phyloP scores from a whole-genome alignment of 2,888 invertebrate species.

The Serrognathus titanus region DNA sequence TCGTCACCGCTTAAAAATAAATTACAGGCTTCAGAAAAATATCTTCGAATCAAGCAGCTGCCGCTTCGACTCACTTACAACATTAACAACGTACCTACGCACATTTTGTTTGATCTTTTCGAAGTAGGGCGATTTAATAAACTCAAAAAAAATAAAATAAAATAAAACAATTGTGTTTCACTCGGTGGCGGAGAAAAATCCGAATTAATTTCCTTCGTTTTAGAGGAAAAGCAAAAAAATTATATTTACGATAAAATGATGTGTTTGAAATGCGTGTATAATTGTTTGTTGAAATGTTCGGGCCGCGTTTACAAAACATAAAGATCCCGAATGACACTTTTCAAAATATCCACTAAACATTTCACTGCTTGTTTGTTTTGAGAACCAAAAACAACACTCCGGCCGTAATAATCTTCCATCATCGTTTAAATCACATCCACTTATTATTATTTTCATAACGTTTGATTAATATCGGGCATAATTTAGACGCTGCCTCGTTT shows the following conservation, averaged over 20 bases:
- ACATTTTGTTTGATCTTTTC: too few relatives aligned
- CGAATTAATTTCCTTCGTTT: background rate
- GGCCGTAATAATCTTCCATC: slow-evolving; percentile 10
- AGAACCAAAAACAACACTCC: slow-evolving; percentile 26
- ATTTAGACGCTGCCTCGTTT: too few relatives aligned
- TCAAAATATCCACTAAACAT: slow-evolving; percentile 49
- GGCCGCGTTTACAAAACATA: slow-evolving; percentile 44
- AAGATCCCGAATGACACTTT: slow-evolving; percentile 49
- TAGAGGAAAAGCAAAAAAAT: slow-evolving; percentile 26
- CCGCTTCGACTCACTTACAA: too few relatives aligned
- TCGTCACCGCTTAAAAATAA: too few relatives aligned
- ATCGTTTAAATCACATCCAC: slow-evolving; percentile 10
- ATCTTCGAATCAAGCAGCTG: too few relatives aligned
- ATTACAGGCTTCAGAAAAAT: too few relatives aligned
- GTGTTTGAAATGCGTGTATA: slow-evolving; percentile 44
- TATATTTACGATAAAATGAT: slow-evolving; percentile 41
- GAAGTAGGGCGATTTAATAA: too few relatives aligned
- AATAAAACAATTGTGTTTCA: background rate
- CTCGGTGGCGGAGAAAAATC: background rate
- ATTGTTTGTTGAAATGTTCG: slow-evolving; percentile 45
- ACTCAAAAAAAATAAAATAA: too few relatives aligned
- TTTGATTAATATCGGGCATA: too few relatives aligned
- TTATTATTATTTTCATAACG: too few relatives aligned
- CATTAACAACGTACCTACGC: too few relatives aligned
- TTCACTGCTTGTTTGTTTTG: slow-evolving; percentile 44